Evolutionary conservation across 2,113 vertebrate species (phyloP), one percentile per base, ranked within the genome.

Genomic region (Catharus minimus): DNA sequence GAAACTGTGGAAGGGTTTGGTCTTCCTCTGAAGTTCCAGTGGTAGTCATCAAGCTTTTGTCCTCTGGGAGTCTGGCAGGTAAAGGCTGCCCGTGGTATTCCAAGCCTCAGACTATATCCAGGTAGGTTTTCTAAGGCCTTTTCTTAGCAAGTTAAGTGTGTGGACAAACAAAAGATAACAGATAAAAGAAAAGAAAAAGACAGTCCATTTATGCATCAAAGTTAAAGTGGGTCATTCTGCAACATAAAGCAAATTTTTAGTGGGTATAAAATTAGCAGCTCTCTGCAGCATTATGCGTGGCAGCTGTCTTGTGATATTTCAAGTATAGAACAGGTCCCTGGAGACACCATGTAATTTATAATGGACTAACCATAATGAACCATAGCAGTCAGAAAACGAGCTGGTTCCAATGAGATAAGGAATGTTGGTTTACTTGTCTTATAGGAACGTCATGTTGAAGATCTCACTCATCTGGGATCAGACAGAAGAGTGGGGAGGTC

Each of bases 231-330:
- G 95, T 96, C 96, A 95, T 57, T 85, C 77, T 88, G 71, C 69
- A 96, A 93, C 1, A 39, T 90, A 95, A 93, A 91, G 55, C 39
- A 93, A 86, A 91, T 94, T 95, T 96, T 94, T 90, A 93, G 86
- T 62, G 78, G 88, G 46, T 95, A 75, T 95, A 97, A 94, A 96
- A 96, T 95, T 96, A 96, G 92, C 93, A 92, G 68, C 75, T 93
- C 89, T 94, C 86, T 95, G 82, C 86, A 93, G 88, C 90, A 96
- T 88, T 95, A 90, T 88, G 82, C 89, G 89, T 87, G 92, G 95
- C 82, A 95, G 92, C 90, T 95, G 89, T 91, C 94, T 93, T 93
- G 82, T 95, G 90, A 90, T 94, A 96, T 88, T 93, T 96, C 93
- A 95, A 95, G 95, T 92, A 90, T 67, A 92, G 93, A 88, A 92